Base-by-base conservation (phyloP, 2,113 vertebrate genomes). In the Callaeas wilsoni region DNA sequence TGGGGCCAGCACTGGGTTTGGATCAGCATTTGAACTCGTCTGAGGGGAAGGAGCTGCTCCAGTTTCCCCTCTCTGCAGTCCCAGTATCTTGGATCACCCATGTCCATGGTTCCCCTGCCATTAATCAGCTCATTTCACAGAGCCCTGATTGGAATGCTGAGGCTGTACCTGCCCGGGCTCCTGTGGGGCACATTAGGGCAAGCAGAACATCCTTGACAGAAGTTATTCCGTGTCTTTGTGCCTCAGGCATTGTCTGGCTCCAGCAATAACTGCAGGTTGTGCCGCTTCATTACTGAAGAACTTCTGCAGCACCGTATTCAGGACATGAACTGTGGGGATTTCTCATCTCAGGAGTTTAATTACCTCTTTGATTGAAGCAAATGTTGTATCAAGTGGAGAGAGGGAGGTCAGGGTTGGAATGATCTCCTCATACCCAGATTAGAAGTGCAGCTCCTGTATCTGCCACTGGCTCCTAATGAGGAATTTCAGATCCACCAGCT, bases 301-400 rank as follows among this genome's bases (percentile, higher is more conserved):
- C 63, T 86, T 88, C 7, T 80, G 57, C 60, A 42, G 27, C 59
- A 23, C 67, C 26, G 1, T 63, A 91, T 85, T 89, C 78, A 69
- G 87, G 67, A 77, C 78, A 63, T 37, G 90, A 93, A 63, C 82
- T 55, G 25, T 7, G 17, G 87, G 55, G 59, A 88, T 70, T 94
- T 76, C 91, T 88, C 59, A 63, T 88, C 94, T 93, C 75, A 49
- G 94, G 84, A 67, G 82, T 67, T 95, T 96, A 96, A 96, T 92
- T 94, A 86, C 85, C 81, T 84, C 94, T 96, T 90, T 86, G 85
- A 95, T 63, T 91, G 85, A 95, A 74, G 79, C 74, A 87, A 96
- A 92, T 59, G 87, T 90, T 90, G 71, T 83, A 90, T 59, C 87
- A 80, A 90, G 71, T 90, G 75, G 33, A 60, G 47, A 77, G 79